These are phyloP conservation scores for Hoplostethus atlanticus DNA, from an alignment of 2,797 vertebrate genomes.

Conservation along the genomic window DNA sequence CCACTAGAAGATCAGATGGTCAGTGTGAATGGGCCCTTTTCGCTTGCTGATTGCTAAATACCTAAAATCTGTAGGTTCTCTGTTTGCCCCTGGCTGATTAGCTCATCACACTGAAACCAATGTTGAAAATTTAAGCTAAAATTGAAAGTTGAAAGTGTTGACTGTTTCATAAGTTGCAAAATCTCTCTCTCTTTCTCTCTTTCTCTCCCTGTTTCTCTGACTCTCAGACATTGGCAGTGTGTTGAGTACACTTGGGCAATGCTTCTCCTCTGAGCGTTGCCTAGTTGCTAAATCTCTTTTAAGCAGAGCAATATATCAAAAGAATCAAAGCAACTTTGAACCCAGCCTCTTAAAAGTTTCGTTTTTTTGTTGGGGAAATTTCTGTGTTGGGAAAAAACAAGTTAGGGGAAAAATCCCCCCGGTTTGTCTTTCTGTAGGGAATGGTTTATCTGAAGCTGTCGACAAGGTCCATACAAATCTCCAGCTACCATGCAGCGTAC, in stretches of 20 bases:
- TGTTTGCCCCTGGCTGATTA: conserved; percentile 42
- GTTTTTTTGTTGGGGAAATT: conserved; percentile 56
- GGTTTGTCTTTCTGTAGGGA: conserved; percentile 80
- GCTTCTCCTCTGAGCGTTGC: conserved; percentile 63
- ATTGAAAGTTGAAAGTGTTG: conserved; percentile 40
- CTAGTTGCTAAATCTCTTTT: conserved; percentile 78
- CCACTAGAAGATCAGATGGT: conserved; percentile 5
- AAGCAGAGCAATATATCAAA: conserved; percentile 57
- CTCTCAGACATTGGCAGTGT: conserved; percentile 41
- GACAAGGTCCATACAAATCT: conserved; percentile 81
- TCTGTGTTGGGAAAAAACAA: conserved; percentile 65
- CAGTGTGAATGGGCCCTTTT: neutral
- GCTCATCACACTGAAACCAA: conserved; percentile 34
- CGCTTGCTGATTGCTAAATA: conserved; percentile 39
- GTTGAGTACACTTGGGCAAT: conserved; percentile 41
- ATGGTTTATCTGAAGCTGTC: conserved; percentile 80
- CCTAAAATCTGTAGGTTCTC: conserved; percentile 41
- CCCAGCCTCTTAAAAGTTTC: conserved; percentile 71
- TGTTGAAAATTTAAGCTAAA: conserved; percentile 42
- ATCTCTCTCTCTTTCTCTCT: conserved; percentile 18
- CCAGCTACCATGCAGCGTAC: conserved; percentile 70
- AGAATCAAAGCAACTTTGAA: conserved; percentile 75
- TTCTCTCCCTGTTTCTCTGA: conserved; percentile 26
- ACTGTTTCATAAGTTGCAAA: conserved; percentile 52
- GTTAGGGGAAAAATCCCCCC: conserved; percentile 64